phyloP scores from a whole-genome alignment of 2,888 invertebrate species.

The Caenorhabditis sp. region DNA sequence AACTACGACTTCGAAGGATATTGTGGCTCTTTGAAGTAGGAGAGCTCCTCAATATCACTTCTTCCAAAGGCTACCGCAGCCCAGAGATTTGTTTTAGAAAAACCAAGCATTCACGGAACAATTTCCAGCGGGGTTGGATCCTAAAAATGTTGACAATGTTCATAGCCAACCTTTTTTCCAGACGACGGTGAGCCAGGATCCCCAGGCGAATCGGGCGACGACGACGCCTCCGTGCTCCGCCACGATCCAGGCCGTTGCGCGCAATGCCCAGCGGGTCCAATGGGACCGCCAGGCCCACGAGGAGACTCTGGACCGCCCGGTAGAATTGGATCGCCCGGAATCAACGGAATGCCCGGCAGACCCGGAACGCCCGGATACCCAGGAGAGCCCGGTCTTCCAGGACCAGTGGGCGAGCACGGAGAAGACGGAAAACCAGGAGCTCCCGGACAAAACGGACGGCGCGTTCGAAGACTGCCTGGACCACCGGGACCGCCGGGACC shows the following conservation, averaged over 20 bases:
- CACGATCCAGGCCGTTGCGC: slow-evolving; percentile 56
- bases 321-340: slow-evolving; percentile 35
- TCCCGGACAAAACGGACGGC: slow-evolving; percentile 36
- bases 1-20: too few species aligned
- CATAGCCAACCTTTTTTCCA: slow-evolving; percentile 4
- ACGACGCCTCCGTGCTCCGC: slow-evolving; percentile 44
- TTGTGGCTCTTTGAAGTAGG: too few species aligned
- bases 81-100: too few species aligned
- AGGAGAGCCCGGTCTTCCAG: slow-evolving; percentile 56
- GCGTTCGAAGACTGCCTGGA: slow-evolving; percentile 44
- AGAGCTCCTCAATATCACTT: too few species aligned
- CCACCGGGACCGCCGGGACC: slow-evolving; percentile 55
- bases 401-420: slow-evolving; percentile 56
- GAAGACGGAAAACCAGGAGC: slow-evolving; percentile 48
- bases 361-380: slow-evolving; percentile 51
- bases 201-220: slow-evolving; percentile 32
- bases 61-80: too few species aligned
- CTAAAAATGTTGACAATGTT: neutral
- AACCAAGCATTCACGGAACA: too few species aligned
- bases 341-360: slow-evolving; percentile 59
- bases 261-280: slow-evolving; percentile 68
- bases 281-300: slow-evolving; percentile 65
- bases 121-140: too few species aligned
- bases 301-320: slow-evolving; percentile 53
- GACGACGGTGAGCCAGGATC: slow-evolving; percentile 47